Evolutionary conservation across 2,113 vertebrate species (phyloP).

Genomic region (Callipepla californica): DNA sequence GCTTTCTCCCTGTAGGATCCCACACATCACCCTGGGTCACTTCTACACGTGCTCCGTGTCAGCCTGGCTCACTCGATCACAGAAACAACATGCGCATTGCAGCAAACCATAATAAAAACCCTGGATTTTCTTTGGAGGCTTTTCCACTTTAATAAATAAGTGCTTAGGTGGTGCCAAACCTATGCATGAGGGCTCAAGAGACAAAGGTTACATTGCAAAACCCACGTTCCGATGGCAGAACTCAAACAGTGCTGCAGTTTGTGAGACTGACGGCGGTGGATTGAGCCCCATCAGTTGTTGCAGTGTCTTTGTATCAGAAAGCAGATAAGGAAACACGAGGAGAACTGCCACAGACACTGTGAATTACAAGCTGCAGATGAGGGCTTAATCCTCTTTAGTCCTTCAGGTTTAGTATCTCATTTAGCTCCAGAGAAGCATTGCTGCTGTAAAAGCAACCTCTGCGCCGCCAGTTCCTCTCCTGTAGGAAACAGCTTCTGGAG

Average conservation of each 20-base stretch:
- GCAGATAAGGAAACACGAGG: not conserved
- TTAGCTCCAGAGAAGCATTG: not conserved
- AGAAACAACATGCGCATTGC: not conserved
- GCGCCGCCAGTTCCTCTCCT: not conserved
- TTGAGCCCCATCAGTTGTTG: not conserved
- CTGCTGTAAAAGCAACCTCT: not conserved
- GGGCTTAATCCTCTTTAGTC: slow-evolving; percentile 9
- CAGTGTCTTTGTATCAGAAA: not conserved
- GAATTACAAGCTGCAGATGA: not conserved
- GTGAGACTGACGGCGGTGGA: not conserved
- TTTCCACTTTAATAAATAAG: slow-evolving; percentile 54
- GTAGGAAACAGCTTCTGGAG: not conserved
- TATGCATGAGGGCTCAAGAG: not conserved
- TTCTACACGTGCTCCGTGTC: not conserved
- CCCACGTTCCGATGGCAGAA: not conserved
- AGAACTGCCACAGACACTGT: not conserved
- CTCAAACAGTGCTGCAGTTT: not conserved
- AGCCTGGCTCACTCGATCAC: not conserved
- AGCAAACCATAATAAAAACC: accelerated
- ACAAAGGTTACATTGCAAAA: not conserved
- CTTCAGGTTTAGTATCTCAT: not conserved
- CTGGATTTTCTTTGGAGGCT: not conserved
- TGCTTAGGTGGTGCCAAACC: not conserved
- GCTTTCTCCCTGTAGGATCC: not conserved
- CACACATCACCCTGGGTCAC: accelerated